Conservation (phyloP, 2,797 vertebrate genomes). For the Hipposideros larvatus region DNA sequence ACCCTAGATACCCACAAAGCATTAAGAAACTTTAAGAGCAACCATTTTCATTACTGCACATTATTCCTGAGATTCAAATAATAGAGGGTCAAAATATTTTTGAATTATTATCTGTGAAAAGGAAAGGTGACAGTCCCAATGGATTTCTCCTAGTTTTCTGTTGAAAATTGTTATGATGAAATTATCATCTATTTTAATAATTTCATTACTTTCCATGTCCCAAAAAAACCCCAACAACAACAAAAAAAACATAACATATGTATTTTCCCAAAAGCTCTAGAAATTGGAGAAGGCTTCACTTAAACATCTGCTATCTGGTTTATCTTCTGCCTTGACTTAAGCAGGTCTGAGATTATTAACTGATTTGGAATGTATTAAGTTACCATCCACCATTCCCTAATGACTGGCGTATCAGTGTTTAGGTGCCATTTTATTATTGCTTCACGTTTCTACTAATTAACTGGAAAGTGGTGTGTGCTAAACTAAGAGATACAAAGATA, state of each 20-base stretch:
- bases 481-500: background rate
- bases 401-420: background rate
- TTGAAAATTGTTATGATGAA: conserved; percentile 42
- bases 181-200: conserved; percentile 51
- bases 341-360: conserved; percentile 26
- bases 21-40: background rate
- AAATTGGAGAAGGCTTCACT: conserved; percentile 27
- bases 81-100: background rate
- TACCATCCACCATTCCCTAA: background rate
- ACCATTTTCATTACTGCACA: background rate
- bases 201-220: conserved; percentile 16
- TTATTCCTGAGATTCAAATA: conserved; percentile 18
- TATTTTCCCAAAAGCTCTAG: conserved; percentile 37
- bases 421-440: background rate
- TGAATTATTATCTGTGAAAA: background rate
- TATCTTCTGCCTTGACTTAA: conserved; percentile 61
- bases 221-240: background rate
- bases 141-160: background rate
- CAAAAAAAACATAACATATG: background rate
- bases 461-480: background rate
- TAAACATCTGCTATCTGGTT: conserved; percentile 36
- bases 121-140: background rate
- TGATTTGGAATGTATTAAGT: background rate
- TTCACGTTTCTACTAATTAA: conserved; percentile 22
- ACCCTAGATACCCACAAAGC: background rate